These are phyloP conservation scores for Heliothis subflexa DNA, from an alignment of 1,140 invertebrate genomes.

Conservation along the genomic window DNA sequence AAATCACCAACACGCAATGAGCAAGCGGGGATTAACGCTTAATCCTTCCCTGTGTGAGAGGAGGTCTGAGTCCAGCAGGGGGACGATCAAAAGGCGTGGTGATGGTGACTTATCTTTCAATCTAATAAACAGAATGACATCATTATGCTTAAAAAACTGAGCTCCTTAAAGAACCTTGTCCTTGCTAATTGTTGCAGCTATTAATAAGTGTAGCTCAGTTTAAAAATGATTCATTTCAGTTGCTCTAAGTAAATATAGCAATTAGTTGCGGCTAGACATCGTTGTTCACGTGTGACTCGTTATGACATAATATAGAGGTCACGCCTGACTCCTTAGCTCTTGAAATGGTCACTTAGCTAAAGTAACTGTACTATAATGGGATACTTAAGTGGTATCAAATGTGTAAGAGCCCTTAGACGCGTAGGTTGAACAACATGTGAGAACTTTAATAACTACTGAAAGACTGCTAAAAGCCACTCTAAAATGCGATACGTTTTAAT, in stretches of 20 bases:
- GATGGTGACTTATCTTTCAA: background rate
- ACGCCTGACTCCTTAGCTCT: background rate
- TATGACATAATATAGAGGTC: conserved; percentile 23
- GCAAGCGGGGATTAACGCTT: no score
- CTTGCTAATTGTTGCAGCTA: conserved; percentile 5
- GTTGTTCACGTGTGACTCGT: background rate
- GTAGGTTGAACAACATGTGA: background rate
- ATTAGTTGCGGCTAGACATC: background rate
- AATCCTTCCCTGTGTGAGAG: no score
- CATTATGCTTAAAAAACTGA: background rate
- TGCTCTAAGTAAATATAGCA: background rate
- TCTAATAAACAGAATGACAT: background rate
- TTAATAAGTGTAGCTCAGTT: background rate
- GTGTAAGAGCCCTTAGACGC: background rate
- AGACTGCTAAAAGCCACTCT: background rate
- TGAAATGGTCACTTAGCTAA: background rate
- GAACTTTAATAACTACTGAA: background rate
- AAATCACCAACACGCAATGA: no score
- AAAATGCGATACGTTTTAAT: no score
- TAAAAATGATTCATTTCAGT: background rate
- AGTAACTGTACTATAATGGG: background rate
- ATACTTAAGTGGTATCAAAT: background rate
- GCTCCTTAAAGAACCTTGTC: background rate
- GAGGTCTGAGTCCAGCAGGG: no score
- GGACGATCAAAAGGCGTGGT: no score